Base-by-base conservation (phyloP, 2,113 vertebrate species). In the Triplophysa rosa region DNA sequence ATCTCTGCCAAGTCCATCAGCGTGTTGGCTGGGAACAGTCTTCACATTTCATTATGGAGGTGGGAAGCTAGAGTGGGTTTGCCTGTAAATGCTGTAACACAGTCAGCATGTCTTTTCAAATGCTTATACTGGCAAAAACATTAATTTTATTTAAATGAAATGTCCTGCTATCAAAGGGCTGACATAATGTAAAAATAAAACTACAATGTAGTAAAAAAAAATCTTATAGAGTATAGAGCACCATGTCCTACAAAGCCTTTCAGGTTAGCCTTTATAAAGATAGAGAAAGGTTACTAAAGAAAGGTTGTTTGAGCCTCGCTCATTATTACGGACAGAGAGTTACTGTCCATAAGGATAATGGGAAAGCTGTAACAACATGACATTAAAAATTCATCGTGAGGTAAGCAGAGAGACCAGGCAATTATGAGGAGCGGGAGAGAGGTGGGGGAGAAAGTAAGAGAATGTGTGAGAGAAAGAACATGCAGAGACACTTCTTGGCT, bases 331-430 rank as follows among this genome's bases (percentile, higher is more conserved):
- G 58, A 67, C 73, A 61, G 19, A 45, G 47, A 40, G 37, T 77
- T 24, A 58, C 23, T 29, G 61, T 70, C 19, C 33, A 68, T 78
- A 75, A 26, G 29, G 47, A 82, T 77, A 86, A 80, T 70, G 66
- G 61, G 11, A 19, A 72, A 67, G 66, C 61, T 80, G 70, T 70
- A 79, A 86, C 71, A 84, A 76, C 66, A 54, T 67, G 45, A n/a
- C 69, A 86, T 84, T 67, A 86, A 84, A 84, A 71, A 83, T 86
- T 80, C 45, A 86, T 86, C 58, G 52, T 56, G 78, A 82, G 73
- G 65, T 80, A 65, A 73, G 33, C 26, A 69, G 54, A 82, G 74
- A 49, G 78, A 71, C n/a, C 13, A 78, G 42, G 70, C 37, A 74
- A 56, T 33, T 67, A 67, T 77, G 79, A 77, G 58, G 29, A 58